Evolutionary conservation across 92 coral and sea anemone species (phyloP).

Genomic region (Phenganax stokvisi): DNA sequence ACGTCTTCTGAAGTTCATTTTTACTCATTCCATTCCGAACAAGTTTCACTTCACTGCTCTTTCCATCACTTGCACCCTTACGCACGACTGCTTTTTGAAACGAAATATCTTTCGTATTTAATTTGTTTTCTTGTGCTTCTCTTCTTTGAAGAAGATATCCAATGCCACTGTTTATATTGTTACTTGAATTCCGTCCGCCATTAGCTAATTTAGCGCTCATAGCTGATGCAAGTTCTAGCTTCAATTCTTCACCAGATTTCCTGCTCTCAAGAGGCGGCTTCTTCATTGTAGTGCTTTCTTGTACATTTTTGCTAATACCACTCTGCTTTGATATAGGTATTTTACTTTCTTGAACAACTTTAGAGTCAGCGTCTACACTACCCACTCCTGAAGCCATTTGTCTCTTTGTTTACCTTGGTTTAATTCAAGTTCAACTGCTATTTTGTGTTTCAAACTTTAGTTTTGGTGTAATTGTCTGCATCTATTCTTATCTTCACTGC

Average conservation of each 20-base stretch:
- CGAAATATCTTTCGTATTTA: conserved; percentile 25
- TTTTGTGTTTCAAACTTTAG: no score
- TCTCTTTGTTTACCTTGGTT: not conserved
- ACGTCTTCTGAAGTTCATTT: conserved; percentile 1
- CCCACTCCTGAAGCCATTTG: conserved; percentile 1
- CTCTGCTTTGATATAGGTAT: conserved; percentile 1
- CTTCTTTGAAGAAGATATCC: conserved; percentile 31
- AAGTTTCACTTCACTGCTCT: not conserved
- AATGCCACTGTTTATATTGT: conserved; percentile 11
- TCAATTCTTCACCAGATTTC: conserved; percentile 30
- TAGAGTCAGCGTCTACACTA: not conserved
- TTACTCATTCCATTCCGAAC: not conserved
- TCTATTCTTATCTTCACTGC: no score
- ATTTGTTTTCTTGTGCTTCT: conserved; percentile 14
- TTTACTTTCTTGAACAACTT: not conserved
- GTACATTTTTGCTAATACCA: not conserved
- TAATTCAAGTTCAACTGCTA: no score
- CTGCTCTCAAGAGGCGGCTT: conserved; percentile 6
- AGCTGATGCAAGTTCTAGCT: conserved; percentile 24
- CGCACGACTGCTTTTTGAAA: conserved; percentile 10
- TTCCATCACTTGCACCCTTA: not conserved
- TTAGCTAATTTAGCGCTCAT: conserved; percentile 26
- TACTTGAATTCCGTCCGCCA: not conserved
- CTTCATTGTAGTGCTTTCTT: not conserved
- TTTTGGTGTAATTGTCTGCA: no score